These are phyloP conservation scores for Dolichotis patagonum DNA, from an alignment of 2,113 vertebrate species.

Conservation along the genomic window DNA sequence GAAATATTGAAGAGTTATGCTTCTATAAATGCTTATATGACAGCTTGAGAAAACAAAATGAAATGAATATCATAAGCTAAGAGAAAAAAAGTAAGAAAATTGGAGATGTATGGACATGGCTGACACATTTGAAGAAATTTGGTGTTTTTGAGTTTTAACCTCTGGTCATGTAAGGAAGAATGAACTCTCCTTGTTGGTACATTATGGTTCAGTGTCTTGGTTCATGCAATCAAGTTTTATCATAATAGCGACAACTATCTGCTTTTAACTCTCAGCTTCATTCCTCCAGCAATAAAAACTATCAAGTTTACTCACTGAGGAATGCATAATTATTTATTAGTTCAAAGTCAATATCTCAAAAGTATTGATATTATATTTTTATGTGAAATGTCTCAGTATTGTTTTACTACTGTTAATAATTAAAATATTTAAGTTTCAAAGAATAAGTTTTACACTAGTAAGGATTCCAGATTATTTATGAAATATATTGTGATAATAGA, in stretches of 20 bases:
- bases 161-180: background rate
- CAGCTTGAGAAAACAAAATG: background rate
- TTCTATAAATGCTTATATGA: background rate
- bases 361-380: background rate
- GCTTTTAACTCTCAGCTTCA: background rate
- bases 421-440: slow-evolving; percentile 16
- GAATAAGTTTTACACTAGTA: background rate
- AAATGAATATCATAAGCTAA: background rate
- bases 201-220: background rate
- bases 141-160: background rate
- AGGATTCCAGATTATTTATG: slow-evolving; percentile 8
- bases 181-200: background rate
- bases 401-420: slow-evolving; percentile 13
- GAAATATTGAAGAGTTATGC: background rate
- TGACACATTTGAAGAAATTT: background rate
- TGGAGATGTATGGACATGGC: background rate
- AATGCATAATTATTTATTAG: background rate
- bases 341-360: background rate
- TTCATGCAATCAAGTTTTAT: background rate
- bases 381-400: background rate
- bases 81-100: background rate
- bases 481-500: slow-evolving; percentile 4
- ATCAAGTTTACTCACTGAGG: background rate
- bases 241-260: background rate
- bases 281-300: background rate